phyloP scores from a whole-genome alignment of 2,797 vertebrate species.

The Pampus argenteus region DNA sequence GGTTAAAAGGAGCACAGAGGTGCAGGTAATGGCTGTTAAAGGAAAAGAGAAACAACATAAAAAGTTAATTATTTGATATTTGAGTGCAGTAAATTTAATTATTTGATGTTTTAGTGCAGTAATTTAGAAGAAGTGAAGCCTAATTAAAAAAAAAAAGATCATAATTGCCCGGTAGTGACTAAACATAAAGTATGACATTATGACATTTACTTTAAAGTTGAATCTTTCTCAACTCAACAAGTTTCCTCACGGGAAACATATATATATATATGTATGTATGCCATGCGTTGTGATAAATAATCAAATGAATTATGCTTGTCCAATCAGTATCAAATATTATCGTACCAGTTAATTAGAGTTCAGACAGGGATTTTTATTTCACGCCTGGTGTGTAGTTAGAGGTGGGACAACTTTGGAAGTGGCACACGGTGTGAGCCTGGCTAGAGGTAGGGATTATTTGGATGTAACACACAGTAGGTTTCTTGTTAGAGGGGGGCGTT shows the following conservation, averaged over 20 bases:
- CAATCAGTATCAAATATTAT: slow-evolving; percentile 19
- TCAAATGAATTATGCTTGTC: slow-evolving; percentile 5
- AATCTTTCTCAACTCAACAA: no score
- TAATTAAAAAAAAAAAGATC: background rate
- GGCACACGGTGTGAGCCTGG: slow-evolving; percentile 64
- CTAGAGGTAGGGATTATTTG: slow-evolving; percentile 76
- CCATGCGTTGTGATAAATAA: background rate
- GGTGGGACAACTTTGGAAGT: slow-evolving; percentile 71
- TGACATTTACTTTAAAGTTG: no score
- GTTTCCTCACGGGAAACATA: no score
- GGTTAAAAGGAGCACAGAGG: slow-evolving; percentile 6
- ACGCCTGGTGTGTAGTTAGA: slow-evolving; percentile 52
- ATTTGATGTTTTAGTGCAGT: slow-evolving; percentile 10
- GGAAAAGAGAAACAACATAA: slow-evolving; percentile 15
- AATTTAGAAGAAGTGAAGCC: slow-evolving; percentile 4
- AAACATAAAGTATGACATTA: no score
- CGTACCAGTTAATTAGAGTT: slow-evolving; percentile 60
- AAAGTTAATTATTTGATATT: slow-evolving; percentile 6
- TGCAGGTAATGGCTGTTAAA: slow-evolving; percentile 9
- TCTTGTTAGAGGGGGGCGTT: slow-evolving; percentile 78
- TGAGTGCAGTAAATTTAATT: background rate
- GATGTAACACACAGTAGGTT: slow-evolving; percentile 79
- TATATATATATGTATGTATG: no score
- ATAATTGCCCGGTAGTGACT: no score
- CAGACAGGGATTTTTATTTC: slow-evolving; percentile 61